A percentile compares a stretch with the other conserved stretches of the same genome.
Evolutionary conservation across 2,113 vertebrate genomes (phyloP).

Genomic region (Dasyurus viverrinus): DNA sequence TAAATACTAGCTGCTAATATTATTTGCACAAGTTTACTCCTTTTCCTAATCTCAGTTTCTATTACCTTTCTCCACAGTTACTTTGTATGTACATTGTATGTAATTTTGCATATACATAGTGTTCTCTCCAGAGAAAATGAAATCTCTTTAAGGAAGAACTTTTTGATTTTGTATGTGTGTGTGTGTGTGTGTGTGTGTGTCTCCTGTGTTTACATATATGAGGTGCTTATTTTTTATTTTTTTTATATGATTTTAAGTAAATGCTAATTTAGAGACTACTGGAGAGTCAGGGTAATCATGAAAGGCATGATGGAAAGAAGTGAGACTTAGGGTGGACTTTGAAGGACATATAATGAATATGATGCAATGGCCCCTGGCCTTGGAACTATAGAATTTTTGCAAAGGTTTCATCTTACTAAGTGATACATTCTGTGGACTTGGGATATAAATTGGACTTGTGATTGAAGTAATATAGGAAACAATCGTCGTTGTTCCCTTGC

Average conservation of each 20-base stretch:
- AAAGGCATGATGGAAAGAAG: too few species aligned
- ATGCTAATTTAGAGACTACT: too few species aligned
- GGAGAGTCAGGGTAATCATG: too few species aligned
- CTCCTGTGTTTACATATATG: neutral
- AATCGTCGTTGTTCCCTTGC: too few species aligned
- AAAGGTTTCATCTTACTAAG: neutral
- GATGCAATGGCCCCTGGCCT: neutral
- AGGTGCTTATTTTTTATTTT: neutral
- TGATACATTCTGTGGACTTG: neutral
- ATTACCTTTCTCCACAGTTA: neutral
- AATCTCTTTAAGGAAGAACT: neutral
- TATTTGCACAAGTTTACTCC: neutral
- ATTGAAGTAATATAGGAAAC: neutral
- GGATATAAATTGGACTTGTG: neutral
- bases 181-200: too few species aligned
- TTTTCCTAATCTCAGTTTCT: neutral
- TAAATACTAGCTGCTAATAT: neutral
- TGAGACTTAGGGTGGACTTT: neutral
- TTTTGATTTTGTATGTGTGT: too few species aligned
- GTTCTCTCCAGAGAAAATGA: neutral
- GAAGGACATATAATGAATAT: neutral
- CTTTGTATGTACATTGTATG: neutral
- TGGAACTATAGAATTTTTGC: neutral
- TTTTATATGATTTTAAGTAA: too few species aligned
- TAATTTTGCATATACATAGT: neutral